These are phyloP conservation scores for Fregetta grallaria DNA, from an alignment of 2,113 vertebrate genomes.

Conservation along the genomic window DNA sequence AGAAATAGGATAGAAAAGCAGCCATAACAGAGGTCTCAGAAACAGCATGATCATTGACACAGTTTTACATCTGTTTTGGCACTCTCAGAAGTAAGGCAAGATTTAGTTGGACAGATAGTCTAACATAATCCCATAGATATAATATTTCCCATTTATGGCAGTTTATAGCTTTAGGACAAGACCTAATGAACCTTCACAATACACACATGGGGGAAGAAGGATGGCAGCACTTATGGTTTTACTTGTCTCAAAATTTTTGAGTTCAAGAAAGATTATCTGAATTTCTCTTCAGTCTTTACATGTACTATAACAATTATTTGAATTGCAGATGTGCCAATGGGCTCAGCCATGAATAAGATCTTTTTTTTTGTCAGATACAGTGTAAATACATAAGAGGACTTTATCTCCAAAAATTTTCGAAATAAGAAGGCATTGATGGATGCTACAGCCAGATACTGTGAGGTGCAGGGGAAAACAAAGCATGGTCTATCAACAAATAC, in stretches of 20 bases:
- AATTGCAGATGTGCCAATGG: background rate
- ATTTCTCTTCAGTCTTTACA: background rate
- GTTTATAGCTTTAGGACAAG: background rate
- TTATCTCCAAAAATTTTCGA: background rate
- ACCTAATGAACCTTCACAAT: background rate
- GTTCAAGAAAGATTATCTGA: background rate
- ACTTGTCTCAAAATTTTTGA: background rate
- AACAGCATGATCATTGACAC: background rate
- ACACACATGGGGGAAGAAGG: background rate
- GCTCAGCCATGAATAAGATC: background rate
- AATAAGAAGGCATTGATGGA: background rate
- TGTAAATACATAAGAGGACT: background rate
- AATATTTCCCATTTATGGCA: background rate
- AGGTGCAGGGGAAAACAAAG: background rate
- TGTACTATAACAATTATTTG: background rate
- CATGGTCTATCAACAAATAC: background rate
- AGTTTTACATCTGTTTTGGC: background rate
- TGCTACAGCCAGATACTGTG: background rate
- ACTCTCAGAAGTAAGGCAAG: background rate
- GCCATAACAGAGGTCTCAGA: background rate
- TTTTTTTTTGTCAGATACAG: background rate
- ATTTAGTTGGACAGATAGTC: background rate
- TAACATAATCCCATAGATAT: background rate
- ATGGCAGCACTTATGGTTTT: background rate
- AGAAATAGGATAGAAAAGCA: background rate